Evolutionary conservation across 2,888 invertebrate genomes (phyloP), one percentile per base, ranked within the genome.

Genomic region (Noctua comes): DNA sequence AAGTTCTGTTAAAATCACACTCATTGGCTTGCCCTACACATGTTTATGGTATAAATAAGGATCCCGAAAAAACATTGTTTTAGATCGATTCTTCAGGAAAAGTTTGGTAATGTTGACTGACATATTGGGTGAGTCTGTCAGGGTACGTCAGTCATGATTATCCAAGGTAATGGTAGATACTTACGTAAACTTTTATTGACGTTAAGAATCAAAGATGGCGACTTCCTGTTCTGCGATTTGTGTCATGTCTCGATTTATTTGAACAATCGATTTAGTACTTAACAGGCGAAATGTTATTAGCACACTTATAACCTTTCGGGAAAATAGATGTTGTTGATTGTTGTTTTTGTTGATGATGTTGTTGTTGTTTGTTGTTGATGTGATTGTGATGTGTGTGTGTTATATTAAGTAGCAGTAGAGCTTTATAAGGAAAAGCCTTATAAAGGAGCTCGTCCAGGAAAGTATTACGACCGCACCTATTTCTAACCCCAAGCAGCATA

Each of bases 31-130:
- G 43, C 43, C 10, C 13, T n/a, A 8, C 36, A 70, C 36, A 36
- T 24, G 27, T 11, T 36, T 24, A 51, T 1, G 1, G 8, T 36
- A 21, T 1, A 62, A 62, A 36, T 4, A 62, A 62, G 31, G 10
- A 16, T 3, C 3, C 51, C 31, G 24, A 16, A 64, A 76, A 68
- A 57, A 36, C 43, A 43, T 21, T 51, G 16, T 8, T 18, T 13
- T 16, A 16, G 21, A 64, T 21, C 16, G 57, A n/a, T n/a, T 48
- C 66, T 31, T n/a, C 40, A 16, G 21, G 16, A 36, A 70, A 81
- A 81, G 24, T 71, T 81, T 27, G n/a, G 24, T 83, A 81, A 77
- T 54, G 3, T 24, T 77, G 68, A 81, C 5, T 64, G 81, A 68
- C 83, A 5, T 43, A 24, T 31, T 6, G n/a, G 27, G 54, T 62